These are phyloP conservation scores for Vidua macroura DNA, from an alignment of 2,113 vertebrate genomes.

Conservation along the genomic window DNA sequence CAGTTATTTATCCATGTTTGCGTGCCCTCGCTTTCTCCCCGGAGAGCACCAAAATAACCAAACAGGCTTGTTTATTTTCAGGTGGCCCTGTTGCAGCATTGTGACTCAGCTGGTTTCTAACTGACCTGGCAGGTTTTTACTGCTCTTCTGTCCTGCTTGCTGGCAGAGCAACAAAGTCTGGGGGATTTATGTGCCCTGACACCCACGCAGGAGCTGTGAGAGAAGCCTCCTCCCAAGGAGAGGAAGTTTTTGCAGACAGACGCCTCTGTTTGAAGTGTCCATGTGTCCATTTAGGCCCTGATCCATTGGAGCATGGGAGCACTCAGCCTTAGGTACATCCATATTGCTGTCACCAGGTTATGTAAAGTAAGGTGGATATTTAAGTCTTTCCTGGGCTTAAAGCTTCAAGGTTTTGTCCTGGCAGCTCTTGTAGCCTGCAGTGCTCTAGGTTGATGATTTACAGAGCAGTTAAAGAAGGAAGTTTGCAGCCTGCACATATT, in stretches of 20 bases:
- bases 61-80: neutral
- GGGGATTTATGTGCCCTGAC: neutral
- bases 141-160: constrained; percentile 6
- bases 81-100: neutral
- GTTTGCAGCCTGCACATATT: neutral
- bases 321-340: neutral
- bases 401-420: neutral
- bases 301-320: neutral
- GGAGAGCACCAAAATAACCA: constrained; percentile 20
- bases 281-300: neutral
- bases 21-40: neutral
- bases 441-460: constrained; percentile 21
- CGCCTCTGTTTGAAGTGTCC: constrained; percentile 9
- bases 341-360: neutral
- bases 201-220: neutral
- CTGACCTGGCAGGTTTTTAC: constrained; percentile 27
- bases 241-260: constrained; percentile 4
- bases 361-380: neutral
- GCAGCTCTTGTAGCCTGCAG: neutral
- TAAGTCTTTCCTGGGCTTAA: neutral
- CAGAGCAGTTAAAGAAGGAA: neutral
- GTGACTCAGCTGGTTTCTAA: constrained; percentile 45
- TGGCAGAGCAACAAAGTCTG: constrained; percentile 30
- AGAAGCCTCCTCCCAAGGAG: neutral
- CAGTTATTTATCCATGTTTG: constrained; percentile 55